Evolutionary conservation across 2,797 vertebrate genomes (phyloP).

Genomic region (Poecile montanus): DNA sequence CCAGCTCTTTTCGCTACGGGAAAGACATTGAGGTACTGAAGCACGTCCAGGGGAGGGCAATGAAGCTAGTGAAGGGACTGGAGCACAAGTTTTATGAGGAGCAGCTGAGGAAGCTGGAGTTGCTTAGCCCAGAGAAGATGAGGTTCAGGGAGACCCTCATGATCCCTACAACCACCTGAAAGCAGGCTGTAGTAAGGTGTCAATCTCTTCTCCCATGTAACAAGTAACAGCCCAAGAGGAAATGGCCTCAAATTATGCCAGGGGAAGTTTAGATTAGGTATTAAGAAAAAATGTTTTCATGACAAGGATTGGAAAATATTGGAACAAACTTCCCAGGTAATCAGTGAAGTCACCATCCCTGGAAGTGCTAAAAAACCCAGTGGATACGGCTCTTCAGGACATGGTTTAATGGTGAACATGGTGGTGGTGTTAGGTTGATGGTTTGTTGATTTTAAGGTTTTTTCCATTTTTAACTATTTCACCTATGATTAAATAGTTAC

Average conservation of each 20-base stretch:
- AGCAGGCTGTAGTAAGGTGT: neutral
- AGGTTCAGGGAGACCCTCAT: neutral
- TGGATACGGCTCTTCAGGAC: neutral
- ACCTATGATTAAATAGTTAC: neutral
- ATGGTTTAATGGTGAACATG: neutral
- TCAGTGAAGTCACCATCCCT: neutral
- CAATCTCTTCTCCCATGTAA: neutral
- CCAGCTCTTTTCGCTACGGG: neutral
- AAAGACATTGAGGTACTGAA: neutral
- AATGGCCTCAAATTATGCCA: neutral
- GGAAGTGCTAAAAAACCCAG: neutral
- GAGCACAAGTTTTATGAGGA: neutral
- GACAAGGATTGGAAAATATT: neutral
- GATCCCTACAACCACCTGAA: neutral
- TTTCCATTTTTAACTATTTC: neutral
- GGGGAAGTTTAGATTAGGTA: neutral
- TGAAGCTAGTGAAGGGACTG: neutral
- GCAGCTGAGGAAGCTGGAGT: neutral
- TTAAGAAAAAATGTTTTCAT: neutral
- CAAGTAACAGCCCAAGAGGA: neutral
- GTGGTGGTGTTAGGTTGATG: neutral
- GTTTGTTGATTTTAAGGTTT: neutral
- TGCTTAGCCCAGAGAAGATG: neutral
- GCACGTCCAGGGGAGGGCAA: neutral
- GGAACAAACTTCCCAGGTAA: neutral